Evolutionary conservation across 1,140 invertebrate genomes (phyloP), one percentile per base, ranked within the genome.

Genomic region (Lithobius niger): DNA sequence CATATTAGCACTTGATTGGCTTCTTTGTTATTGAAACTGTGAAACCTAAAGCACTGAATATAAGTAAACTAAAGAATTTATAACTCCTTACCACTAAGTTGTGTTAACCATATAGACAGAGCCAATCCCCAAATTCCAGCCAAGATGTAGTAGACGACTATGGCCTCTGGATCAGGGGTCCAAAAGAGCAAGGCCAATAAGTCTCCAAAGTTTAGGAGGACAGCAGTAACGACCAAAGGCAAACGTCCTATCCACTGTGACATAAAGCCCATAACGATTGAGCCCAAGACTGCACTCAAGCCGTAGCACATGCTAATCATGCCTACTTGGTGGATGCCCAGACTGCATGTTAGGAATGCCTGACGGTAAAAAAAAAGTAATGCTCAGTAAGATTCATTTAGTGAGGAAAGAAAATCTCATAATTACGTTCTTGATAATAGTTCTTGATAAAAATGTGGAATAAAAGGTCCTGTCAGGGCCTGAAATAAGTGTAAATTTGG

Each of bases 61-160:
- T n/a, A n/a, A n/a, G n/a, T n/a, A n/a, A n/a, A n/a, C n/a, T n/a
- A n/a, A n/a, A n/a, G n/a, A n/a, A n/a, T n/a, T n/a, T n/a, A n/a
- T n/a, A n/a, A n/a, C n/a, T n/a, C n/a, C 31, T 36, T 73, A 88
- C 92, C 89, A 66, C 97, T 97, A 45, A 97, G 85, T 75, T 97
- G 93, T 0, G 94, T 97, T 68, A 97, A 93, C 93, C 93, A 97
- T 0, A 97, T 88, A 1, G 91, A 90, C 67, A 97, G 93, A 3
- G 88, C 88, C 16, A 95, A 82, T 18, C 94, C 94, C 93, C 93
- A 97, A 0, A 95, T 72, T 0, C 87, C 89, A 1, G 89, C 88
- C 45, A 97, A 83, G 15, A 88, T 79, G 71, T 88, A 97, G 76
- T 95, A 96, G 1, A 90, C 74, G 13, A 82, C 74, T 0, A 83